Base-by-base conservation (phyloP, 2,888 invertebrate species). In the Troglohyphantes excavatus region DNA sequence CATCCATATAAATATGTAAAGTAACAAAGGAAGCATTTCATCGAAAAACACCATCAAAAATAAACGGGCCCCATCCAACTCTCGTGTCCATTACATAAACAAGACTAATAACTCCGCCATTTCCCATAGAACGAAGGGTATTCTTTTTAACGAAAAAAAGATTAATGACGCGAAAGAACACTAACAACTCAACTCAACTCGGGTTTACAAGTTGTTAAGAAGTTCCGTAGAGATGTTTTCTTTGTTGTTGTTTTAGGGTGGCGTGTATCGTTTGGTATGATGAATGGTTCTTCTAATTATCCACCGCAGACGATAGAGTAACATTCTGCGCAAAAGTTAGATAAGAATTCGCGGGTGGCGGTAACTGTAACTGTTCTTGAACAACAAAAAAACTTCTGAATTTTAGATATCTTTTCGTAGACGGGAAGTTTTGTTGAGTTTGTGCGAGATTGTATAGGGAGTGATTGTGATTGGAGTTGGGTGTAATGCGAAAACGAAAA, bases 201-300 rank as follows among this genome's bases (percentile, higher is more conserved):
- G 43, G n/a, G 23, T 67, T 67, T 84, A 76, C 84, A 84, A 84
- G 84, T 84, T 76, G 75, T 84, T 75, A 84, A 84, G 83, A 84
- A 84, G 83, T 84, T 84, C 6, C 63, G 17, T n/a, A 46, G 68
- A n/a, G n/a, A n/a, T n/a, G n/a, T n/a, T n/a, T n/a, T n/a, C n/a
- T n/a, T n/a, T n/a, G n/a, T n/a, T n/a, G 53, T 53, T 53, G 53
- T 53, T 53, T 53, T 53, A 39, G 39, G 53, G 5, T 53, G 53
- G 53, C 53, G 53, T 39, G 39, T 53, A 53, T 53, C 53, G 17
- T 53, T 5, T n/a, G 53, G 17, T 53, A n/a, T 27, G 82, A 82
- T 61, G 82, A 21, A 82, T 59, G 59, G 72, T 53, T 27, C 29
- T 9, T 70, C 70, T 82, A 82, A 82, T 82, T 82, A 82, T 82